A percentile compares a stretch with the other conserved stretches of the same genome.
Evolutionary conservation across 2,888 invertebrate genomes (phyloP).

Genomic region (Frankliniella intonsa): DNA sequence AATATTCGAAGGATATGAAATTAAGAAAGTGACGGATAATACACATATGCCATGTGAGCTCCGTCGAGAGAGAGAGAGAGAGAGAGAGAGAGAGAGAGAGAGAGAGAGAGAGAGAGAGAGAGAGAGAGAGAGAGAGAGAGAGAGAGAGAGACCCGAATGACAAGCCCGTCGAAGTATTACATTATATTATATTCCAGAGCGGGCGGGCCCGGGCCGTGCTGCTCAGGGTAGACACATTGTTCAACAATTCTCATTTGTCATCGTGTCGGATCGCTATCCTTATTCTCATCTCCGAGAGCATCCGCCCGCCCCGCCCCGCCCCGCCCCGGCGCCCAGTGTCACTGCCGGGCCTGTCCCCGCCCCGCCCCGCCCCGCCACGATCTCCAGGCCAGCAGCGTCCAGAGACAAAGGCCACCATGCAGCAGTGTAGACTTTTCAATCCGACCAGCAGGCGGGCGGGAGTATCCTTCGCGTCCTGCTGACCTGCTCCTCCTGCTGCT

Average conservation of each 20-base stretch:
- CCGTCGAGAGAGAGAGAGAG: neutral
- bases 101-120: constrained; percentile 1
- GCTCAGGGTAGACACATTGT: constrained; percentile 12
- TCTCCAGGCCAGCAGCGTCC: too few species aligned
- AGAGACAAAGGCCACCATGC: too few species aligned
- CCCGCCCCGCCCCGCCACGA: neutral
- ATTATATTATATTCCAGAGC: neutral
- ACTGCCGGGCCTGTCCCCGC: neutral
- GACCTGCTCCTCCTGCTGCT: too few species aligned
- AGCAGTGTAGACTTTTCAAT: too few species aligned
- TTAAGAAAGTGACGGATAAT: neutral
- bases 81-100: neutral
- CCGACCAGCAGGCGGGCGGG: too few species aligned
- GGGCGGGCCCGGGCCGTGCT: neutral
- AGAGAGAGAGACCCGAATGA: neutral
- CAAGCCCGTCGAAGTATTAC: too few species aligned
- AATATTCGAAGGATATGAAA: neutral
- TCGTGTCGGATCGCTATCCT: constrained; percentile 24
- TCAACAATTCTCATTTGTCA: constrained; percentile 22
- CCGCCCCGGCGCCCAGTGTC: neutral
- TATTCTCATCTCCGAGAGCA: neutral
- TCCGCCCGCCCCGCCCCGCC: neutral
- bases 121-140: constrained; percentile 1
- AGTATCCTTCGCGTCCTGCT: too few species aligned
- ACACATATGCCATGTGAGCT: neutral